Conservation (phyloP, 2,797 vertebrate species). For the Typhlichthys subterraneus region DNA sequence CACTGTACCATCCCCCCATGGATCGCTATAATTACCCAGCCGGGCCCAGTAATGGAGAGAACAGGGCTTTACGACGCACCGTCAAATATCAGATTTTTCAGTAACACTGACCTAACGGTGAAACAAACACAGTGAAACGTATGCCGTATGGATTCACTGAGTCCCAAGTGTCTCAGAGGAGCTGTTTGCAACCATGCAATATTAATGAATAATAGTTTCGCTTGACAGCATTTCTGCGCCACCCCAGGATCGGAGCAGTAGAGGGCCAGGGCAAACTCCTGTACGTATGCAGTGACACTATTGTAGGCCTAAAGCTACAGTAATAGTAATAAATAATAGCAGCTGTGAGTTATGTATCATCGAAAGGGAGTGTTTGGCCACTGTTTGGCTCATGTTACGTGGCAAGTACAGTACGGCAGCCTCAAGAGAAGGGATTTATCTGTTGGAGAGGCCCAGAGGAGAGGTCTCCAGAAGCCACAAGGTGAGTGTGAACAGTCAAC, state of each 20-base stretch:
- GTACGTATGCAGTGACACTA: too few species aligned
- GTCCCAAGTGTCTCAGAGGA: background rate
- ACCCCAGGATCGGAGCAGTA: too few species aligned
- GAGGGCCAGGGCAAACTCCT: too few species aligned
- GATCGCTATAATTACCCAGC: conserved; percentile 74
- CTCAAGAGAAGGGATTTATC: background rate
- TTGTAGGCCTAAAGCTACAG: too few species aligned
- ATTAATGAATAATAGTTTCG: background rate
- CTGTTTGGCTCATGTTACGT: background rate
- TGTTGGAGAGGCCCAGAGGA: background rate
- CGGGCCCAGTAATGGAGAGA: conserved; percentile 48
- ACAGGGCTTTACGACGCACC: conserved; percentile 27
- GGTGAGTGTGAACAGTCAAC: conserved; percentile 19
- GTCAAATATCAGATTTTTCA: background rate
- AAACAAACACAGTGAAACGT: background rate
- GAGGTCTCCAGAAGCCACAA: background rate
- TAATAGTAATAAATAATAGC: too few species aligned
- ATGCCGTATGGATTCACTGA: conserved; percentile 6
- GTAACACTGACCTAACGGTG: conserved; percentile 4
- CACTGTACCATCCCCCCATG: conserved; percentile 71
- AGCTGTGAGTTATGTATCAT: too few species aligned
- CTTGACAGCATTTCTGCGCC: too few species aligned
- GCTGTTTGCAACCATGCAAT: background rate
- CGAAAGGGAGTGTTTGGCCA: too few species aligned
- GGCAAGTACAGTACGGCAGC: background rate